phyloP scores from a whole-genome alignment of 2,113 vertebrate genomes.

The Lontra canadensis region DNA sequence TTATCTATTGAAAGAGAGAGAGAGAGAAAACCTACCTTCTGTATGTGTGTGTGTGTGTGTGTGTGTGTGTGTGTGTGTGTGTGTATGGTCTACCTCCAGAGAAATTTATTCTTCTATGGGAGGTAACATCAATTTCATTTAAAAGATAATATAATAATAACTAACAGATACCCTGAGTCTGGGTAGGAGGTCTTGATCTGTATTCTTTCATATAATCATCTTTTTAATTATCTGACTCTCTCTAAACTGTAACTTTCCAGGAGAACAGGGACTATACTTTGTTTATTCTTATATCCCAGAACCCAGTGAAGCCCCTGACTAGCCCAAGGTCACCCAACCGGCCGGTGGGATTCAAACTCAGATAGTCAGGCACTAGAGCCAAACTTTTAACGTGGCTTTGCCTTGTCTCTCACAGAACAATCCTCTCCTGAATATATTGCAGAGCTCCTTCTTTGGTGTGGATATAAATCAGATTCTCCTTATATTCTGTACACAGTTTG shows the following conservation, averaged over 20 bases:
- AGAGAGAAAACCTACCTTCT: neutral
- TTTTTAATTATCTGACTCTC: neutral
- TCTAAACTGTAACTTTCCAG: neutral
- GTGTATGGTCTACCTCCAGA: neutral
- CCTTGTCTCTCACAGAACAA: neutral
- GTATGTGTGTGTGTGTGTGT: neutral
- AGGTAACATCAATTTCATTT: neutral
- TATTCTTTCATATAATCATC: neutral
- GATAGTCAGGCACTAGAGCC: neutral
- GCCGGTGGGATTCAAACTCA: neutral
- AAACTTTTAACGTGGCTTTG: neutral
- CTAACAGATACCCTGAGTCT: neutral
- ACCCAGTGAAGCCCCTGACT: neutral
- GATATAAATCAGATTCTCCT: conserved; percentile 19
- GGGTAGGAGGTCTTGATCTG: neutral
- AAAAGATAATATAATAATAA: neutral
- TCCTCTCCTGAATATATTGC: neutral
- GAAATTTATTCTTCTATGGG: neutral
- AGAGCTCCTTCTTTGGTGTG: neutral
- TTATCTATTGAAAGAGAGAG: neutral
- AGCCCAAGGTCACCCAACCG: neutral
- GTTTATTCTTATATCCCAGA: neutral
- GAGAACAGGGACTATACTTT: neutral
- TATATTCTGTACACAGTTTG: conserved; percentile 11
- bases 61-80: neutral